Percentiles rank a stretch among this genome's conserved stretches.
Evolutionary conservation across 1,140 invertebrate species (phyloP).

Genomic region (Gonioctena quinquepunctata): DNA sequence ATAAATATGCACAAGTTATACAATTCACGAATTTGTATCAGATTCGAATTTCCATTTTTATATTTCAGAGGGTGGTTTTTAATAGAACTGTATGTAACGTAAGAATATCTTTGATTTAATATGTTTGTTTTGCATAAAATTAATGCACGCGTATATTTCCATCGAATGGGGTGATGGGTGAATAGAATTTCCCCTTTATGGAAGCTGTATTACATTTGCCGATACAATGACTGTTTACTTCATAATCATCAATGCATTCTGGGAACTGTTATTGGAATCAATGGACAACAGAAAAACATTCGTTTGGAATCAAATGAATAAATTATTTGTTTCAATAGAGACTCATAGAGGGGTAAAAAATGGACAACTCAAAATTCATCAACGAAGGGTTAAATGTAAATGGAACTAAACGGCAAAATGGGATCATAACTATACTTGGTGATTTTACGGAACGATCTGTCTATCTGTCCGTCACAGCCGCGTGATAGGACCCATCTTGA

Average conservation of each 20-base stretch:
- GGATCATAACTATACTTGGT: too few species aligned
- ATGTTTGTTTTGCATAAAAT: slow-evolving; percentile 18
- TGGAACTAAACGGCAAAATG: too few species aligned
- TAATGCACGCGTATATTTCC: slow-evolving; percentile 6
- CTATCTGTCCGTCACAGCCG: too few species aligned
- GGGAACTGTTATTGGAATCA: not conserved
- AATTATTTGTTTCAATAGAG: not conserved
- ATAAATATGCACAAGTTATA: slow-evolving; percentile 45
- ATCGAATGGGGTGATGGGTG: not conserved
- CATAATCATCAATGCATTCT: not conserved
- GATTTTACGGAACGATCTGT: too few species aligned
- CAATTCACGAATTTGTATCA: slow-evolving; percentile 47
- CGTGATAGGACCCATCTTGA: too few species aligned
- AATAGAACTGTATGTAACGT: slow-evolving; percentile 11
- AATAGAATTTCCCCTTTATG: not conserved
- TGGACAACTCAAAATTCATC: too few species aligned
- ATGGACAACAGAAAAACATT: not conserved
- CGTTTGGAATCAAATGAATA: not conserved
- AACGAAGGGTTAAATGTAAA: too few species aligned
- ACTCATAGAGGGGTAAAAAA: too few species aligned
- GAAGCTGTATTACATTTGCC: not conserved
- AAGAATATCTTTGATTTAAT: slow-evolving; percentile 22
- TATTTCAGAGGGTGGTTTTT: slow-evolving; percentile 23
- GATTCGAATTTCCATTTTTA: slow-evolving; percentile 48
- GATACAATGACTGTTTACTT: not conserved